These are phyloP conservation scores for Sibirionetta formosa DNA, from an alignment of 2,797 vertebrate species.

Conservation along the genomic window DNA sequence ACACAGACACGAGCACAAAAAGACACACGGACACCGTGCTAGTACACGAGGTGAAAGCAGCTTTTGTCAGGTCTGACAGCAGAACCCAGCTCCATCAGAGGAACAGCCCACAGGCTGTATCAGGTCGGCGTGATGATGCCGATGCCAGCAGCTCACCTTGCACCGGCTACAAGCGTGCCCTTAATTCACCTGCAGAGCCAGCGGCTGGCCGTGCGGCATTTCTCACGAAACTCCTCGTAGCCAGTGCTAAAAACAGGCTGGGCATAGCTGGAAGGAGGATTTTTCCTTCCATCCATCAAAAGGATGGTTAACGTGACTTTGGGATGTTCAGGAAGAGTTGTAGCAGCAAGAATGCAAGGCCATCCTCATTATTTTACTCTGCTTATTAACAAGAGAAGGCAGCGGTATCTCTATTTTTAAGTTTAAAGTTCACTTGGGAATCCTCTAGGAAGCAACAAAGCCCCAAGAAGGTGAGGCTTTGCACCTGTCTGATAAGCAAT, in stretches of 20 bases:
- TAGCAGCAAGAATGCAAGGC: neutral
- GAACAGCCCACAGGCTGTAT: accelerated
- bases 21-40: accelerated
- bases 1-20: accelerated
- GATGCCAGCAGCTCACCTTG: neutral
- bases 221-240: accelerated
- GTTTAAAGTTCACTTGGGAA: neutral
- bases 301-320: neutral
- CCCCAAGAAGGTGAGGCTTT: neutral
- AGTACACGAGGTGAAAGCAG: neutral
- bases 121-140: accelerated
- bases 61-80: neutral
- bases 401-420: neutral
- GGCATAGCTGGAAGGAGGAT: neutral
- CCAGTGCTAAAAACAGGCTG: neutral
- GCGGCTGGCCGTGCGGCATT: neutral
- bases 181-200: neutral
- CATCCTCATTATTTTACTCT: neutral
- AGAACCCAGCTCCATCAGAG: neutral
- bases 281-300: neutral
- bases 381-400: neutral
- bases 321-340: neutral
- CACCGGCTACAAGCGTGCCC: neutral
- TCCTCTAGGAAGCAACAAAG: neutral
- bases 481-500: neutral